Conservation (phyloP, 2,797 vertebrate genomes). For the Micromesistius poutassou region DNA sequence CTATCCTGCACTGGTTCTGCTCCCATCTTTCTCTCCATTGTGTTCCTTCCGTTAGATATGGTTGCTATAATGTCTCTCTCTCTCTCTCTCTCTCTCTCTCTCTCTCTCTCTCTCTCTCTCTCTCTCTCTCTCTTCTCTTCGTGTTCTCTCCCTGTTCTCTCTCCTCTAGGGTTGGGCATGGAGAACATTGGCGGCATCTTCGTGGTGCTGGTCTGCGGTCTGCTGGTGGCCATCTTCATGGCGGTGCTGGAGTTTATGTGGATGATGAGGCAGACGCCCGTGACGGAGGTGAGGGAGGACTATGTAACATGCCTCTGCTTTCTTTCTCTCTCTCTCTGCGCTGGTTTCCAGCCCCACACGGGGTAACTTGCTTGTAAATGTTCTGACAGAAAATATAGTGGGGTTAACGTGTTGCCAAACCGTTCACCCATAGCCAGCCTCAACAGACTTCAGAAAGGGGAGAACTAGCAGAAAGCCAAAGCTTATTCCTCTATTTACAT, state of each 20-base stretch:
- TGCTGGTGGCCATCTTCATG: constrained; percentile 98
- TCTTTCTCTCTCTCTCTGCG: constrained; percentile 59
- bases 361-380: constrained; percentile 32
- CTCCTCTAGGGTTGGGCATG: constrained; percentile 88
- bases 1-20: background rate
- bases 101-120: background rate
- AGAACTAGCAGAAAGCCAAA: constrained; percentile 53
- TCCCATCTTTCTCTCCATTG: constrained; percentile 3
- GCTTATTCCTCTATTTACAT: constrained; percentile 44
- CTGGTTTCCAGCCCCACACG: constrained; percentile 32
- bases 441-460: constrained; percentile 4
- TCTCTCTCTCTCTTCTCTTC: background rate
- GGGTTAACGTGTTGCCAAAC: background rate
- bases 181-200: constrained; percentile 99
- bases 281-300: constrained; percentile 88
- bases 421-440: constrained; percentile 14
- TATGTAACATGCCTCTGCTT: constrained; percentile 75
- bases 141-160: background rate
- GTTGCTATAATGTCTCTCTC: background rate
- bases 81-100: constrained; percentile 1
- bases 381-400: constrained; percentile 40
- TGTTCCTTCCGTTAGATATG: too few relatives aligned
- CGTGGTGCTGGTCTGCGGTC: constrained; percentile 96
- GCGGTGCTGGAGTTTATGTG: constrained; percentile 98
- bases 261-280: constrained; percentile 90